These are phyloP conservation scores for Sinocyclocheilus maitianheensis DNA, from an alignment of 2,113 vertebrate species.

Conservation along the genomic window DNA sequence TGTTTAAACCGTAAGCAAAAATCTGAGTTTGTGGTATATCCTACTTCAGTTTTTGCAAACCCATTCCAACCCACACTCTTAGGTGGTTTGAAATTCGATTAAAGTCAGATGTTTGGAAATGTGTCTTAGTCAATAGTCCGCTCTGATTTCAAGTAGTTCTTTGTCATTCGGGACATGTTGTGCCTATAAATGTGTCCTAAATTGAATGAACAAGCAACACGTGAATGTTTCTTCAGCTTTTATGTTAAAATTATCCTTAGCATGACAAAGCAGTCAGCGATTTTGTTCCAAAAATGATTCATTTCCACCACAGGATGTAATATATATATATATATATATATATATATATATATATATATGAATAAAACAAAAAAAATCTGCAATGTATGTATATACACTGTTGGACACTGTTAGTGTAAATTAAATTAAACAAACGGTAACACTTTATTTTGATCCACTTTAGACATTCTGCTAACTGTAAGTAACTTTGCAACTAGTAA, in stretches of 20 bases:
- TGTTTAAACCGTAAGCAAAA: background rate
- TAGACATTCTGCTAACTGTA: background rate
- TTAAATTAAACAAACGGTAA: background rate
- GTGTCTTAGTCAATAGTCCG: background rate
- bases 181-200: background rate
- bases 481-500: background rate
- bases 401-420: background rate
- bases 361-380: background rate
- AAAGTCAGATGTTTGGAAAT: background rate
- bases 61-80: background rate
- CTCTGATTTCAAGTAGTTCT: background rate
- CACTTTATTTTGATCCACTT: background rate
- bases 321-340: background rate
- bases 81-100: background rate
- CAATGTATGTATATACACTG: background rate
- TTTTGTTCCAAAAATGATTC: background rate
- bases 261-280: background rate
- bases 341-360: background rate
- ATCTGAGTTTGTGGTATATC: background rate
- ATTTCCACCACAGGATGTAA: background rate
- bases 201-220: no score
- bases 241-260: background rate
- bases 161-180: background rate
- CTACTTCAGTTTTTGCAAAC: background rate
- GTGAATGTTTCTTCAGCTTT: background rate